Base-by-base conservation (phyloP, 2,888 invertebrate genomes). In the Noctua pronuba region DNA sequence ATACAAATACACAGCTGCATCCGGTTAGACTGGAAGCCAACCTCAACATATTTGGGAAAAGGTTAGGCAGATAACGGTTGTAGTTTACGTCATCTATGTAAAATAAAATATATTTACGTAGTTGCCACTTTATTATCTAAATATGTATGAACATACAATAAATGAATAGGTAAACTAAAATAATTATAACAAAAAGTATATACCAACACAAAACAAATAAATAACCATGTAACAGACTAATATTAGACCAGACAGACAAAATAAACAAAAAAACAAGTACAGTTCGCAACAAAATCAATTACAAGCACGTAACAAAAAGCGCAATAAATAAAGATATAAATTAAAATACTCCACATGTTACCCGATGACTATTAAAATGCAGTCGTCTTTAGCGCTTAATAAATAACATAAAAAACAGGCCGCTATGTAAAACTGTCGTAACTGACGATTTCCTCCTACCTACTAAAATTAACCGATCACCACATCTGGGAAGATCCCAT, bases 381-480 rank as follows among this genome's bases (percentile, higher is more conserved):
- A 85, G 62, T 78, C 88, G 76, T 86, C 80, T 89, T 88, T 85
- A 88, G 88, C 90, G 87, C 81, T 88, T 86, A 87, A 92, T 94
- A 95, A 94, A 95, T 94, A 93, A 92, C 89, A 90, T 92, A 93
- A 94, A 94, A 90, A 94, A 94, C 89, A 78, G 84, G 86, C 85
- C 86, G 90, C 93, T 95, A 96, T 95, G 93, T 95, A 95, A 93
- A 92, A 90, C 88, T 82, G 85, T 83, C 80, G 89, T 90, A 91
- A 89, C 92, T 89, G 90, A 93, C 92, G 92, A 94, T 95, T 95
- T 94, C 93, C 95, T 95, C 95, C 94, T 95, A 95, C 95, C 93
- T 93, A 95, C 95, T 90, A 94, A 96, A 95, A 95, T 94, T 94
- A 93, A 92, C 92, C 89, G 93, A 92, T 91, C 91, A 84, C 81